Percentiles rank a stretch among this genome's conserved stretches.
phyloP scores from a whole-genome alignment of 30 jellyfish, hydroid and myxozoan species.

The Sanderia malayensis region DNA sequence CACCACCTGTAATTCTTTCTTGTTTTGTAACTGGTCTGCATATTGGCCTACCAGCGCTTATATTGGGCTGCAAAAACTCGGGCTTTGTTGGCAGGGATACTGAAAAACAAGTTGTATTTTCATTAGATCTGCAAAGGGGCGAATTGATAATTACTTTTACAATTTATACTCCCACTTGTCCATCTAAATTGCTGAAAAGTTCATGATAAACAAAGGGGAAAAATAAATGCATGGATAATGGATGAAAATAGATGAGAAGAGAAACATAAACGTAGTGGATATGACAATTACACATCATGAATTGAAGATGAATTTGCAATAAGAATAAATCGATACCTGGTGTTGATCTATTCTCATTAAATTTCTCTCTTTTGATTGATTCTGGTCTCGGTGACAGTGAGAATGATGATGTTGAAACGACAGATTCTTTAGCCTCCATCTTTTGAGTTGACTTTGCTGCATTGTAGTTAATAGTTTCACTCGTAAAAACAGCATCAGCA shows the following conservation, averaged over 20 bases:
- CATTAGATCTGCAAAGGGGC: no score
- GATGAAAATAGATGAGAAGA: no score
- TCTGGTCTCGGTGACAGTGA: constrained; percentile 21
- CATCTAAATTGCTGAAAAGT: no score
- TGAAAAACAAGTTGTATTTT: no score
- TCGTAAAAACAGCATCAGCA: constrained; percentile 49
- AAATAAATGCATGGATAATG: no score
- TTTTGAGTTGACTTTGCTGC: constrained; percentile 13
- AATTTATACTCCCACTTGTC: no score
- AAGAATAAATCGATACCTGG: neutral
- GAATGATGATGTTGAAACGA: constrained; percentile 26
- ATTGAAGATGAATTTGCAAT: no score
- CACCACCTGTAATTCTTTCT: constrained; percentile 77
- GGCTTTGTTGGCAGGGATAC: constrained; percentile 28
- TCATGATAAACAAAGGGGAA: no score
- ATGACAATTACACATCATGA: no score
- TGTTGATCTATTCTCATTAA: constrained; percentile 15
- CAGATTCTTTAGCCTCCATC: constrained; percentile 23
- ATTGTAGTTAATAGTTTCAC: constrained; percentile 29
- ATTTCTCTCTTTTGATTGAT: neutral
- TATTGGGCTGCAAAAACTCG: constrained; percentile 74
- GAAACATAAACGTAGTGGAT: no score
- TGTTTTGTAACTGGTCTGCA: constrained; percentile 59
- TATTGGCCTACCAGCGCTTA: constrained; percentile 80
- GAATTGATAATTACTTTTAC: no score